Base-by-base conservation (phyloP, 2,797 vertebrate genomes). In the Eurystomus glaucurus region DNA sequence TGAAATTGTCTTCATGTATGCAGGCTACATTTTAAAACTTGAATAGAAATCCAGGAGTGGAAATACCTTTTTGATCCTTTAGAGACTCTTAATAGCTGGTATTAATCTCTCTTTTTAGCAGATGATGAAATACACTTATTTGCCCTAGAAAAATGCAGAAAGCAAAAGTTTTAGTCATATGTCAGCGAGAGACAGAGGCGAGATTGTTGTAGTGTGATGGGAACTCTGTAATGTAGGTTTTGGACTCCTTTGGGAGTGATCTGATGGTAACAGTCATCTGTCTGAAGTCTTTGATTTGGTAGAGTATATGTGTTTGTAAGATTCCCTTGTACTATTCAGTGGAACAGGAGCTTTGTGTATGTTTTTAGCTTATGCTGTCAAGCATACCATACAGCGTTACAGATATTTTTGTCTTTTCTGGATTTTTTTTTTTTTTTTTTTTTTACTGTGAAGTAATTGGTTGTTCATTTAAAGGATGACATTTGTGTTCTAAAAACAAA, bases 401-500 rank as follows among this genome's bases (percentile, higher is more conserved):
- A 70, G 88, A 60, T 79, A 70, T 83, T 89, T 92, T 61, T 90
- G 23, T 87, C 43, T 88, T 43, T 74, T 82, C 23, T 91, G 57
- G 43, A 6, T 54, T 51, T 51, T 45, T 90, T 64, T 45, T n/a
- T 48, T 64, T 45, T n/a, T 48, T 35, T 54, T 51, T 51, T 45
- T 90, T 64, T 45, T n/a, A 43, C 83, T n/a, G 58, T 62, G 31
- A 31, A 54, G 39, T 85, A 66, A 41, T 79, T 75, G 39, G n/a
- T 77, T 83, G n/a, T 68, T 87, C 19, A 16, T 90, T 92, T 93
- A 66, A 85, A 87, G 58, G 62, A 90, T 88, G 80, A 84, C 52
- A 66, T 95, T 96, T 97, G n/a, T 77, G 46, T 95, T 91, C 60
- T 91, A 58, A 85, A 97, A 95, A 77, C 51, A 93, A 78, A 82